These are phyloP conservation scores for Chiloscyllium punctatum DNA, from an alignment of 2,797 vertebrate species.

Conservation along the genomic window DNA sequence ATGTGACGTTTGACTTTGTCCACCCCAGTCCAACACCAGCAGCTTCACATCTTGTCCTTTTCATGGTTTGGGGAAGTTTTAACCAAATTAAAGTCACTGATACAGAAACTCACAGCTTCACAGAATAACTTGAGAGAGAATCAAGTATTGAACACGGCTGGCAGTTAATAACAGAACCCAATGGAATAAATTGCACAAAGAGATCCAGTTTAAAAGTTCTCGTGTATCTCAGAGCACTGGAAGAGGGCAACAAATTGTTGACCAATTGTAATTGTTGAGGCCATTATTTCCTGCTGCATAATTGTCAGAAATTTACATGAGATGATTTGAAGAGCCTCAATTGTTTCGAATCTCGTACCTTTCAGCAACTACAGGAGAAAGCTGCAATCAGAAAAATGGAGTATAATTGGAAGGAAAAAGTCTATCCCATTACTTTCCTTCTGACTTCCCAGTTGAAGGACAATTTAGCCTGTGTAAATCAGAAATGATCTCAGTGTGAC, in stretches of 20 bases:
- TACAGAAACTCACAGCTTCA: neutral
- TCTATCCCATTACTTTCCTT: neutral
- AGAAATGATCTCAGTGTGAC: neutral
- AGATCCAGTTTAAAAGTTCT: neutral
- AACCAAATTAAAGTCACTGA: neutral
- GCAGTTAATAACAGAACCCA: neutral
- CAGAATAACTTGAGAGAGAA: neutral
- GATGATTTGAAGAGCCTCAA: neutral
- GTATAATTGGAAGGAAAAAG: neutral
- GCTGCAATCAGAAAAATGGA: neutral
- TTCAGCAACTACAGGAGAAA: neutral
- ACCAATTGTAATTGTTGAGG: neutral
- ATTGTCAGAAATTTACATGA: neutral
- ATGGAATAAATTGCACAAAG: neutral
- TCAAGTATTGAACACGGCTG: neutral
- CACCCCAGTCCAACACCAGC: too few relatives aligned
- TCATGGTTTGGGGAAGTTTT: neutral
- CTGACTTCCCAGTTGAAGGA: neutral
- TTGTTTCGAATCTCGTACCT: neutral
- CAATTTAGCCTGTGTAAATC: neutral
- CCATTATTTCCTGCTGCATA: neutral
- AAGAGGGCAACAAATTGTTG: neutral
- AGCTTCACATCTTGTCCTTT: neutral
- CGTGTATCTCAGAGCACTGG: neutral
- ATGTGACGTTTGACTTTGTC: too few relatives aligned